Evolutionary conservation across 2,797 vertebrate genomes (phyloP).

Genomic region (Kryptopterus vitreolus): DNA sequence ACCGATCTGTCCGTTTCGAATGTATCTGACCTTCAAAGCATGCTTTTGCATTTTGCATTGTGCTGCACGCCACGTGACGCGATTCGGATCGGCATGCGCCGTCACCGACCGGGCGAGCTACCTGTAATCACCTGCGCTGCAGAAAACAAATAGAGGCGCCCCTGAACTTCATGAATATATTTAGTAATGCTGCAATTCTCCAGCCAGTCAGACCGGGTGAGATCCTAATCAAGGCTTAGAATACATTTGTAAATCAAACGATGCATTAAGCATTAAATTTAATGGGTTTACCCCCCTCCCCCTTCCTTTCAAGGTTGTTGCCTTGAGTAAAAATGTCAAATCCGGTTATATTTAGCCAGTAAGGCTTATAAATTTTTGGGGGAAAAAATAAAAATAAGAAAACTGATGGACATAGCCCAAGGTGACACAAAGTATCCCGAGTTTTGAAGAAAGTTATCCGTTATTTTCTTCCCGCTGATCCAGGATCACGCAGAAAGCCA

Average conservation of each 20-base stretch:
- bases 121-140: neutral
- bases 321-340: slow-evolving; percentile 7
- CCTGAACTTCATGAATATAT: neutral
- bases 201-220: neutral
- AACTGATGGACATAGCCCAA: slow-evolving; percentile 50
- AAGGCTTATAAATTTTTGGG: neutral
- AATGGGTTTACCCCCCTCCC: too few species aligned
- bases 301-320: neutral
- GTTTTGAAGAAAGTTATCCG: slow-evolving; percentile 19
- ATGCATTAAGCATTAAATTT: too few species aligned
- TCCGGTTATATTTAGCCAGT: slow-evolving; percentile 14
- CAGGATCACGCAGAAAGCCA: slow-evolving; percentile 57
- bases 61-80: neutral
- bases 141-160: neutral
- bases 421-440: slow-evolving; percentile 48
- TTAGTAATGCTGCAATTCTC: neutral
- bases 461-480: slow-evolving; percentile 57
- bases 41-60: neutral
- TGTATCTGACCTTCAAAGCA: neutral
- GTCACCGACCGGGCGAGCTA: neutral
- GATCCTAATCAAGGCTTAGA: neutral
- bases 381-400: slow-evolving; percentile 29
- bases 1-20: neutral
- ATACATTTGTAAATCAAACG: slow-evolving; percentile 6
- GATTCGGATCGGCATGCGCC: too few species aligned